Conservation (phyloP, 2,113 vertebrate species). For the Mesembrinibis cayennensis region DNA sequence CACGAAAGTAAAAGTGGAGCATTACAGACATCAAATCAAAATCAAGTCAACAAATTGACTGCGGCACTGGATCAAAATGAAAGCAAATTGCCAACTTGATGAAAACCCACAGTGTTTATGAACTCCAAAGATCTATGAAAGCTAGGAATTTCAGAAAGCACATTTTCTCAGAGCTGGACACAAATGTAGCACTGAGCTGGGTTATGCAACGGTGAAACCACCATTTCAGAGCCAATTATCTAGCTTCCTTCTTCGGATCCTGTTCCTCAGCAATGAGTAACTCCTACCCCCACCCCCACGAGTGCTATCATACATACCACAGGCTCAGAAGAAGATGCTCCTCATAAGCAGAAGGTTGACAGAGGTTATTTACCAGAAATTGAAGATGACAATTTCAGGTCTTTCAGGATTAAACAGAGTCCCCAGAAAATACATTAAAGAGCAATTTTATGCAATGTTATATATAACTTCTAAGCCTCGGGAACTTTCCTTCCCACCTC, state of each 20-base stretch:
- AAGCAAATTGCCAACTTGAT: conserved; percentile 9
- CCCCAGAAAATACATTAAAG: background rate
- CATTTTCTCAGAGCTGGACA: background rate
- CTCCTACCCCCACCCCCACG: background rate
- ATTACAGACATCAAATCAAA: conserved; percentile 44
- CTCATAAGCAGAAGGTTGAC: background rate
- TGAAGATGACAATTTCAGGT: background rate
- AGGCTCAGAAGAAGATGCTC: background rate
- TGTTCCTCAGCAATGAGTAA: background rate
- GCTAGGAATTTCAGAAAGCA: conserved; percentile 3
- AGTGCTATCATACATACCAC: background rate
- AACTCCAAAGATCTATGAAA: background rate
- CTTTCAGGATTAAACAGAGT: conserved; percentile 18
- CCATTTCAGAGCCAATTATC: conserved; percentile 9
- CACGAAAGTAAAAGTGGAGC: background rate
- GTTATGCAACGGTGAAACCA: background rate
- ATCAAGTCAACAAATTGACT: conserved; percentile 47
- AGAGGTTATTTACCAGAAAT: conserved; percentile 22
- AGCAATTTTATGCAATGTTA: background rate
- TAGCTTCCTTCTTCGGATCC: background rate
- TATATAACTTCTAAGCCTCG: background rate
- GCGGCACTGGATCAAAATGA: background rate
- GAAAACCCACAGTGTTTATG: background rate
- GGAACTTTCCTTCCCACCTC: background rate
- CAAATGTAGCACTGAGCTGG: background rate